A percentile compares a stretch with the other conserved stretches of the same genome.
Conservation (phyloP, 2,797 vertebrate species). For the Limosa lapponica region DNA sequence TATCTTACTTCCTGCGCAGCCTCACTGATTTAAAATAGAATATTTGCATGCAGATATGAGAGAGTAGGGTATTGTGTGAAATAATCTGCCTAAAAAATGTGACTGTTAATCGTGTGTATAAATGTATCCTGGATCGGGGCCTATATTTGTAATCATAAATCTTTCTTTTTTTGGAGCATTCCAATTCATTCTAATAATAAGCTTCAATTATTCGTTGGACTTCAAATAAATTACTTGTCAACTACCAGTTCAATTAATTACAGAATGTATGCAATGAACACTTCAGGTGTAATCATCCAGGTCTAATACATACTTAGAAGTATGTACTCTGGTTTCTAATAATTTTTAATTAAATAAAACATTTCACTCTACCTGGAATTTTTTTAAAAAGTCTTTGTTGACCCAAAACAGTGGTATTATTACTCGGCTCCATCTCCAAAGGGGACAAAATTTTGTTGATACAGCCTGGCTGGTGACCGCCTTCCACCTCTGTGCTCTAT, state of each 20-base stretch:
- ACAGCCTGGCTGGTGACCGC: not conserved
- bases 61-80: not conserved
- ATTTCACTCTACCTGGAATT: not conserved
- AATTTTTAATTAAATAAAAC: conserved; percentile 41
- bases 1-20: not conserved
- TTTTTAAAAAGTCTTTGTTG: not conserved
- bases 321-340: conserved; percentile 17
- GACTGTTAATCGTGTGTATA: not conserved
- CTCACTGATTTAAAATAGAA: not conserved
- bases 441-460: not conserved
- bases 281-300: conserved; percentile 29
- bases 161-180: not conserved
- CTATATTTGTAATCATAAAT: not conserved
- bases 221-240: conserved; percentile 63
- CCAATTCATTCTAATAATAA: conserved; percentile 30
- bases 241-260: conserved; percentile 52
- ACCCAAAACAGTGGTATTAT: not conserved
- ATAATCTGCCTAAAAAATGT: not conserved
- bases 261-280: conserved; percentile 1
- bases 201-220: conserved; percentile 19
- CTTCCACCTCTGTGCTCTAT: not conserved
- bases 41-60: not conserved
- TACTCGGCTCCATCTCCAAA: not conserved
- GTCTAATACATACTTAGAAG: conserved; percentile 35
- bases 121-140: not conserved